These are phyloP conservation scores for Tauraco hartlaubi DNA, from an alignment of 2,797 vertebrate genomes.

Conservation along the genomic window DNA sequence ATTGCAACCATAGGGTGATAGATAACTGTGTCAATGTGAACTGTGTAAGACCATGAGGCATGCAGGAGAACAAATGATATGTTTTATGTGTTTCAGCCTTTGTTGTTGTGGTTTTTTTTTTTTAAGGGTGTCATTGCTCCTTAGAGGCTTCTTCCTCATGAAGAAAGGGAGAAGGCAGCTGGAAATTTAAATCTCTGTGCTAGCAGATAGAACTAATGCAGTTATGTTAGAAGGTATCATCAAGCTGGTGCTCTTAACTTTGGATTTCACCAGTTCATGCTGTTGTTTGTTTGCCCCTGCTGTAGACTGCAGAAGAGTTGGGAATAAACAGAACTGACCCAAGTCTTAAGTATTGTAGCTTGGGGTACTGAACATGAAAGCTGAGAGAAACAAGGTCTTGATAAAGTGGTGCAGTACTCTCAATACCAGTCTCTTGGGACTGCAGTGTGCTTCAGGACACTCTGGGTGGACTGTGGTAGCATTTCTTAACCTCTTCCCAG, in stretches of 20 bases:
- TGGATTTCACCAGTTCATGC: background rate
- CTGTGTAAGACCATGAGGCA: background rate
- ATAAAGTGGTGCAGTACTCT: fast-evolving
- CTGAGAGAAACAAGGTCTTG: background rate
- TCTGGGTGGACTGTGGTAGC: background rate
- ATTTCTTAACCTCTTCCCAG: background rate
- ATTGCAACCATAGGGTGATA: background rate
- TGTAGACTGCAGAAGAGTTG: background rate
- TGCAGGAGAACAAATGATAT: background rate
- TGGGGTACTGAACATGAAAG: background rate
- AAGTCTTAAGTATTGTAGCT: background rate
- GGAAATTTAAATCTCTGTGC: background rate
- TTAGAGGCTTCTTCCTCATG: background rate
- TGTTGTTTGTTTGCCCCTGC: background rate
- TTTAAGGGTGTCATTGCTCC: background rate
- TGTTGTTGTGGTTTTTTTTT: background rate
- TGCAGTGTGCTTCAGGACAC: background rate
- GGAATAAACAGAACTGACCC: background rate
- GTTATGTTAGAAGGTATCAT: background rate
- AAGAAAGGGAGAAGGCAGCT: background rate
- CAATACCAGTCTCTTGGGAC: background rate
- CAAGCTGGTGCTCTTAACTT: background rate
- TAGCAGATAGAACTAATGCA: background rate
- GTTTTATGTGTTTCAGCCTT: background rate
- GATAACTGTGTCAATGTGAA: background rate